Evolutionary conservation across 2,797 vertebrate genomes (phyloP), one percentile per base, ranked within the genome.

Genomic region (Leuciscus waleckii): DNA sequence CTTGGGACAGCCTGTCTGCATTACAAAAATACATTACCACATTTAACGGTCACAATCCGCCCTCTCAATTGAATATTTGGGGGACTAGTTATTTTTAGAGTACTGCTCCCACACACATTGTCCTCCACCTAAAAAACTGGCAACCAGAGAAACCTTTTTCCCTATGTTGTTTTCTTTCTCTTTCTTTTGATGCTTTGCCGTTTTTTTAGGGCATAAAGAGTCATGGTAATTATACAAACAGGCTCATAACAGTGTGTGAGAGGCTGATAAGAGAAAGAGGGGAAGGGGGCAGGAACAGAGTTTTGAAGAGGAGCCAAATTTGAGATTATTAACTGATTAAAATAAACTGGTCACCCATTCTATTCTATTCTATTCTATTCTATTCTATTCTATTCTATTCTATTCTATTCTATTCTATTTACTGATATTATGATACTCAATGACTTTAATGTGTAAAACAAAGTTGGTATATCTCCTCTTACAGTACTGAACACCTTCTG

Each of bases 231-330:
- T 89, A 88, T 81, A 88, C 19, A 65, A 84, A 71, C 65, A 80
- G 74, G 49, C 79, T 82, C 79, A 49, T 65, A 71, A 87, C 83
- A 81, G 86, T 76, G 88, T 92, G 88, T 74, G 68, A 65, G 77
- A 63, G 21, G 35, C 85, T 93, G 95, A 95, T 95, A 95, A 95
- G 86, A 92, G 89, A 80, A 93, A 93, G 91, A 94, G 91, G 89
- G 87, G 91, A 91, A 91, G 88, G 90, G 91, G 90, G 85, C 89
- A 88, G 88, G 88, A 87, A 54, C 68, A 56, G 43, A 86, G 76
- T 83, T 77, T 84, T 89, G 91, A 93, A 94, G 92, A 91, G 82
- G 89, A 46, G 88, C 89, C 89, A 90, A 85, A 90, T 84, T 85
- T 86, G 81, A 79, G 74, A 76, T 86, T 89, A 80, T 51, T 88